Evolutionary conservation across 2,797 vertebrate genomes (phyloP), one percentile per base, ranked within the genome.

Genomic region (Morelia viridis): DNA sequence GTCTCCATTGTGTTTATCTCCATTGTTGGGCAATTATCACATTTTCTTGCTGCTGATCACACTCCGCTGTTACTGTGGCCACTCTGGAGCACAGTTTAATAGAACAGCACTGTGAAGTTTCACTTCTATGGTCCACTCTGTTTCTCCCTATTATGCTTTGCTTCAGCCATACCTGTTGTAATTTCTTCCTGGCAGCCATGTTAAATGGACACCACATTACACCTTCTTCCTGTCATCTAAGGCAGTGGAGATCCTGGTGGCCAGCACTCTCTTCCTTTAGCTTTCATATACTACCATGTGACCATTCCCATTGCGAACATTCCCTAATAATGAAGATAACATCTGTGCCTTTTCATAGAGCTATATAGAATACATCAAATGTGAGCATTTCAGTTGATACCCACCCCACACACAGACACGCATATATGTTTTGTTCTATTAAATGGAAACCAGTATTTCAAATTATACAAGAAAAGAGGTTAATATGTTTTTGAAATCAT

Each of bases 381-480:
- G 8, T 50, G 86, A 10, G 4, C 41, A 60, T 12, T 61, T 53
- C 50, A 64, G n/a, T 2, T 53, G 41, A 31, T 24, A 41, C 9
- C 12, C 31, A 53, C 50, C 7, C 50, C 50, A 53, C 5, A 53
- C 5, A 53, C 50, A 90, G 5, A 50, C 31, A 3, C 13, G 46
- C 61, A 2, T 2, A 93, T 87, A 90, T 31, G 71, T 90, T 94
- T 92, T 92, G 2, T 31, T 89, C 61, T 53, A 5, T 0, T 1
- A 83, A 87, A 90, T 1, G 41, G 9, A 93, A 83, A 89, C 93
- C n/a, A 31, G 26, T 83, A 88, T 85, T 94, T 22, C n/a, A 90
- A 5, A 89, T 56, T 2, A 0, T 93, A 61, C 89, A 86, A 65
- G 35, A 58, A 91, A 89, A 41, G 57, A 5, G 57, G 26, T 5